Percentiles rank a stretch among this genome's conserved stretches.
Evolutionary conservation across 2,888 invertebrate species (phyloP).

Genomic region (Epiperipatus broadwayi): DNA sequence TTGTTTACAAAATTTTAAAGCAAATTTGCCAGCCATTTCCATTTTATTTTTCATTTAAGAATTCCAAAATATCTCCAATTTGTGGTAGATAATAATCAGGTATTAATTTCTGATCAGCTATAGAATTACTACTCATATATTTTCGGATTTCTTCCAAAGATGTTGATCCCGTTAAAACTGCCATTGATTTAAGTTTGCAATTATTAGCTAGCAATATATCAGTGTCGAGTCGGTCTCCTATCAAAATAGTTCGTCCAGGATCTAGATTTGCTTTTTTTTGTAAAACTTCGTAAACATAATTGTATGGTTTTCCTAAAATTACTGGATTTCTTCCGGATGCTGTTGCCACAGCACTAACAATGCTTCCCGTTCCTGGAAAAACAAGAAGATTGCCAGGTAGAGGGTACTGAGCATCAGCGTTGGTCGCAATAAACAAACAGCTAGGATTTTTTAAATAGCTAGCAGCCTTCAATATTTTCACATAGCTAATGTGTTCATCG

Average conservation of each 20-base stretch:
- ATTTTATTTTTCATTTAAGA: too few relatives aligned
- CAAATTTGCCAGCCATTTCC: too few relatives aligned
- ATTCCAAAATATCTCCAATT: too few relatives aligned
- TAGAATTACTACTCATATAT: too few relatives aligned
- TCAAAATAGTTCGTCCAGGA: conserved; percentile 65
- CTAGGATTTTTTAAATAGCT: conserved; percentile 59
- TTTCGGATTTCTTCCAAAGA: conserved; percentile 41
- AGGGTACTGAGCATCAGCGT: conserved; percentile 74
- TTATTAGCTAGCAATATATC: conserved; percentile 74
- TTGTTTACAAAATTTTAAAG: too few relatives aligned
- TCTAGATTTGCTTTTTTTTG: conserved; percentile 48
- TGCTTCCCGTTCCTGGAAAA: conserved; percentile 69
- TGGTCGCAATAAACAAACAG: conserved; percentile 72
- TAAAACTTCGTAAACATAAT: conserved; percentile 54
- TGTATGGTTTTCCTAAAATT: conserved; percentile 75
- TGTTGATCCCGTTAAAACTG: conserved; percentile 71
- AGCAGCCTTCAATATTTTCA: conserved; percentile 75
- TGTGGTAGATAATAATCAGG: too few relatives aligned
- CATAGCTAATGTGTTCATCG: conserved; percentile 74
- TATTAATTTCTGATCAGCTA: too few relatives aligned
- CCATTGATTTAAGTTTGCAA: conserved; percentile 67
- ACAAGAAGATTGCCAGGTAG: conserved; percentile 32
- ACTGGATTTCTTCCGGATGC: conserved; percentile 58
- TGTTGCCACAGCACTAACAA: conserved; percentile 64
- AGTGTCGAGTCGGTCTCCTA: conserved; percentile 77